Conservation (phyloP, 2,113 vertebrate genomes). For the Thryonomys swinderianus region DNA sequence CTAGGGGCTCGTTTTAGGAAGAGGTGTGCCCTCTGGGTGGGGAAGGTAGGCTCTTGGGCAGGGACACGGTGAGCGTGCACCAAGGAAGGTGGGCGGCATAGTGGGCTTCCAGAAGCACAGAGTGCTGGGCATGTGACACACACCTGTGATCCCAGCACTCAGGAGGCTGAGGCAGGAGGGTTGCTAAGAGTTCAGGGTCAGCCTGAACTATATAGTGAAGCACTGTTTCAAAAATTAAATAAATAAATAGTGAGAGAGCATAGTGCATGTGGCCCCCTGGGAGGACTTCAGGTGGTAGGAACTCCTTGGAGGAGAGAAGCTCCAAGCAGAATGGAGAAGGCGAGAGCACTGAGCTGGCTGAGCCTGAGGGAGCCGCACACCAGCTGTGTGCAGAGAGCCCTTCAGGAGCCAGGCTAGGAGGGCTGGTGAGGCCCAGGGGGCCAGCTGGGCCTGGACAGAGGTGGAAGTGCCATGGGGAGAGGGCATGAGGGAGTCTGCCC, state of each 20-base stretch:
- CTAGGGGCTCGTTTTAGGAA: background rate
- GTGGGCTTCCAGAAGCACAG: background rate
- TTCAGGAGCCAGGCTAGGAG: background rate
- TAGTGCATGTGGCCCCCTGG: background rate
- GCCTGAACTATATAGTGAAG: background rate
- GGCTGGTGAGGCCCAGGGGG: background rate
- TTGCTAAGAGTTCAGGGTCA: background rate
- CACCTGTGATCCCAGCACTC: background rate
- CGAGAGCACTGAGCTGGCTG: background rate
- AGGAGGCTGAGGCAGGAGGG: background rate
- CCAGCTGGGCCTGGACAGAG: background rate
- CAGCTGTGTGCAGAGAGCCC: background rate
- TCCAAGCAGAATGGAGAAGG: background rate
- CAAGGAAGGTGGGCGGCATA: accelerated
- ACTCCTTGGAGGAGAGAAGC: background rate
- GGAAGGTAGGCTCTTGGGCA: background rate
- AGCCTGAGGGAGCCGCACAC: background rate
- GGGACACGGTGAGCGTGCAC: background rate
- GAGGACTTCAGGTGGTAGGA: background rate
- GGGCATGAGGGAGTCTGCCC: background rate
- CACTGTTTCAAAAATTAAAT: background rate
- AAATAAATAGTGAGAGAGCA: background rate
- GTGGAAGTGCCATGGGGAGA: background rate
- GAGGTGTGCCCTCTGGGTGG: background rate
- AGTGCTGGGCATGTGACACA: background rate